A percentile compares a stretch with the other conserved stretches of the same genome.
Evolutionary conservation across 2,113 vertebrate species (phyloP).

Genomic region (Gymnocephalus cernua): DNA sequence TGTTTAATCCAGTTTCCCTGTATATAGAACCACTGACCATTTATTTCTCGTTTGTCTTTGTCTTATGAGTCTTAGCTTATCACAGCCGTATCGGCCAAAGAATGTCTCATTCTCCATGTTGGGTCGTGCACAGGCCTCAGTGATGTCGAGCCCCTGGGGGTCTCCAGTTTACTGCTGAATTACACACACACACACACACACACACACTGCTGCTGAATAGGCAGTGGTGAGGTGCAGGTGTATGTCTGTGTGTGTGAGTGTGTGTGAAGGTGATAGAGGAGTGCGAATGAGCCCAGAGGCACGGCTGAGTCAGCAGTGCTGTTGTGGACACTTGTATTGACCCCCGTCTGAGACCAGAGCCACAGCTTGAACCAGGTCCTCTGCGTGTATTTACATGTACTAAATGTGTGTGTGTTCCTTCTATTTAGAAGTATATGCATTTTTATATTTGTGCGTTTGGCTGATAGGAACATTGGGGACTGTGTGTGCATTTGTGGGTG

Average conservation of each 20-base stretch:
- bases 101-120: neutral
- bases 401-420: neutral
- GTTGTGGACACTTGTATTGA: constrained; percentile 49
- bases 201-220: constrained; percentile 50
- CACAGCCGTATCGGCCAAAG: constrained; percentile 9
- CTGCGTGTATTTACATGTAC: constrained; percentile 18
- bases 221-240: constrained; percentile 39
- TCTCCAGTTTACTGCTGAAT: constrained; percentile 23
- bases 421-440: neutral
- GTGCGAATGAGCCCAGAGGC: constrained; percentile 56
- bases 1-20: too few relatives aligned
- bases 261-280: constrained; percentile 65
- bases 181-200: constrained; percentile 17
- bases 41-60: too few relatives aligned
- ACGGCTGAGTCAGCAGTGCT: constrained; percentile 59
- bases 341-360: constrained; percentile 41
- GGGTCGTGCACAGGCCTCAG: neutral
- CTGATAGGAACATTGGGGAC: neutral
- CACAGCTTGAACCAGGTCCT: constrained; percentile 27
- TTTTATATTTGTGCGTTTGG: constrained; percentile 1
- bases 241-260: constrained; percentile 19
- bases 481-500: neutral
- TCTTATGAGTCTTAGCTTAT: neutral
- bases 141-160: constrained; percentile 12
- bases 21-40: too few relatives aligned